These are phyloP conservation scores for Marasmarcha lunaedactyla DNA, from an alignment of 2,888 invertebrate genomes.

Conservation along the genomic window DNA sequence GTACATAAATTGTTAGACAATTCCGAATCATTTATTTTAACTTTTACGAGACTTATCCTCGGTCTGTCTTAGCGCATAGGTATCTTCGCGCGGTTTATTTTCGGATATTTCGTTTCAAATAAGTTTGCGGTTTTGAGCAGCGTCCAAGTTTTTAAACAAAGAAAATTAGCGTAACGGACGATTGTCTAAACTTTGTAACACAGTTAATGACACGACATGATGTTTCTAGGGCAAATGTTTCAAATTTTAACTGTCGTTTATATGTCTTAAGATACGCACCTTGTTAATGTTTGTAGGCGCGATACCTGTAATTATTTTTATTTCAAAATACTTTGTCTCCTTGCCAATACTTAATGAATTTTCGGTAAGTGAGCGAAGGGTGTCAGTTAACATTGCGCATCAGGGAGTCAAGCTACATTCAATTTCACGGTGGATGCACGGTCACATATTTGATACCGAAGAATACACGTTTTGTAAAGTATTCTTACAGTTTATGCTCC, in stretches of 20 bases:
- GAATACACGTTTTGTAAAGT: conserved; percentile 24
- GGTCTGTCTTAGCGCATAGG: background rate
- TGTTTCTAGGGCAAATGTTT: too few relatives aligned
- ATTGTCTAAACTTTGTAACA: background rate
- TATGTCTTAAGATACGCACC: too few relatives aligned
- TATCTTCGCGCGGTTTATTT: background rate
- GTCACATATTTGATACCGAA: conserved; percentile 14
- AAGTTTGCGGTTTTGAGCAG: conserved; percentile 26
- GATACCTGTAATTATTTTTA: too few relatives aligned
- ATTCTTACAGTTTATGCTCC: conserved; percentile 33
- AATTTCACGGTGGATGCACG: conserved; percentile 25
- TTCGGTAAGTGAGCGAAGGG: background rate
- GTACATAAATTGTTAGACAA: too few relatives aligned
- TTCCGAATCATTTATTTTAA: background rate
- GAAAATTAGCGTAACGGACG: conserved; percentile 1
- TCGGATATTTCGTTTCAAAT: conserved; percentile 11
- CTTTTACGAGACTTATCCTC: background rate
- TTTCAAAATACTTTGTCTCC: background rate
- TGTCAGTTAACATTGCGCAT: background rate
- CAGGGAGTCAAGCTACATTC: conserved; percentile 14
- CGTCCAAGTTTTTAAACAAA: conserved; percentile 31
- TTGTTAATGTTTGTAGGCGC: too few relatives aligned
- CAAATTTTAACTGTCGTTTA: too few relatives aligned
- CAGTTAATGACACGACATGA: background rate
- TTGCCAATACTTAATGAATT: background rate